Percentiles rank a stretch among this genome's conserved stretches.
These are phyloP conservation scores for Phania funesta DNA, from an alignment of 2,888 invertebrate species.

Conservation along the genomic window DNA sequence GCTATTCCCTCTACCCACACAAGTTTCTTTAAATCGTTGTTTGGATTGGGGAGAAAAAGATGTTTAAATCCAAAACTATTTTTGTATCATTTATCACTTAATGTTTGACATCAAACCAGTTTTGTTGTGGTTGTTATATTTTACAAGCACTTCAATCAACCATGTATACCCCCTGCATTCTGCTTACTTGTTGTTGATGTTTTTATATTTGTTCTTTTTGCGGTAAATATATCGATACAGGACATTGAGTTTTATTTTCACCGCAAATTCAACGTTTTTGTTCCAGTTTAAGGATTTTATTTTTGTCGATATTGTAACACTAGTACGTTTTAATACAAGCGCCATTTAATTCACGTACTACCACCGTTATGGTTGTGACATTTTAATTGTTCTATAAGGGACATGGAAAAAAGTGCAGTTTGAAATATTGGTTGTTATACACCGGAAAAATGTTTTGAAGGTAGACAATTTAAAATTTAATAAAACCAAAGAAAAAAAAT, in stretches of 20 bases:
- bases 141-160: constrained; percentile 17
- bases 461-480: background rate
- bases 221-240: constrained; percentile 11
- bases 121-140: background rate
- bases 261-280: constrained; percentile 48
- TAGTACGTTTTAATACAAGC: constrained; percentile 6
- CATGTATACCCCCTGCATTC: background rate
- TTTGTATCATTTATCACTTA: constrained; percentile 33
- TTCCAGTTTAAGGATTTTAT: constrained; percentile 20
- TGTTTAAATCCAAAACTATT: background rate
- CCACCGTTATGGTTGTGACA: background rate
- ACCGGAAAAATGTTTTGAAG: background rate
- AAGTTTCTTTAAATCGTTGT: constrained; percentile 2
- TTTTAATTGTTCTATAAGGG: background rate
- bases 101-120: constrained; percentile 24
- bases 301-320: constrained; percentile 17
- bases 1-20: background rate
- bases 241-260: constrained; percentile 21
- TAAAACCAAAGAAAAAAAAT: no score
- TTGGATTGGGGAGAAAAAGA: background rate
- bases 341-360: background rate
- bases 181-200: background rate
- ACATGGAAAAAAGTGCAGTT: background rate
- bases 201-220: constrained; percentile 3
- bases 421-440: background rate